Evolutionary conservation across 2,888 invertebrate species (phyloP), one percentile per base, ranked within the genome.

Genomic region (Sepiola atlantica): DNA sequence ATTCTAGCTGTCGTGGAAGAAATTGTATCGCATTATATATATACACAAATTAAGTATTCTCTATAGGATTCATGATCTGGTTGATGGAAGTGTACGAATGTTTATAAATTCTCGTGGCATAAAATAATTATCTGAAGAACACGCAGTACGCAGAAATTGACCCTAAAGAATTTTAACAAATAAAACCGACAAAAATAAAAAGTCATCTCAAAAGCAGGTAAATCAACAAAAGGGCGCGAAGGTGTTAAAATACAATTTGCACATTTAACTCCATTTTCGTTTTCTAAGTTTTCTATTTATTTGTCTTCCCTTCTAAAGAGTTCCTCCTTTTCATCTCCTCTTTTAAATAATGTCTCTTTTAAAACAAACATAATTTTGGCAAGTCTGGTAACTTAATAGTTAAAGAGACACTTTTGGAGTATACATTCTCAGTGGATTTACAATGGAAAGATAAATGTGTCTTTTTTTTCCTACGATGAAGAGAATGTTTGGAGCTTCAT

Each of bases 211-310:
- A 14, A 77, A 77, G 16, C n/a, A 77, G 32, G 77, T 32, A 77
- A n/a, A 77, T 77, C 16, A 32, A n/a, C n/a, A n/a, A 77, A 77
- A 77, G 16, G n/a, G 77, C 77, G n/a, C 77, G n/a, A n/a, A 77
- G 32, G 77, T 77, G 77, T 77, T 77, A 77, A 77, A 77, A 77
- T 77, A 77, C 77, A 77, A 77, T 32, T 77, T 77, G n/a, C n/a
- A 32, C 16, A 77, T 32, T n/a, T 18, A n/a, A 3, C 32, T 45
- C 45, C n/a, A n/a, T 10, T 61, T 61, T 24, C 24, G 10, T 61
- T 28, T 61, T 10, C 61, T 24, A 24, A 10, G 10, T 61, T 61
- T 61, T 61, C 8, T n/a, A n/a, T n/a, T 21, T 24, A 24, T 61
- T 61, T 61, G 10, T 61, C 21, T 24, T 24, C 28, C 10, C 45